Conservation (phyloP, 2,113 vertebrate species). For the Gavialis gangeticus region DNA sequence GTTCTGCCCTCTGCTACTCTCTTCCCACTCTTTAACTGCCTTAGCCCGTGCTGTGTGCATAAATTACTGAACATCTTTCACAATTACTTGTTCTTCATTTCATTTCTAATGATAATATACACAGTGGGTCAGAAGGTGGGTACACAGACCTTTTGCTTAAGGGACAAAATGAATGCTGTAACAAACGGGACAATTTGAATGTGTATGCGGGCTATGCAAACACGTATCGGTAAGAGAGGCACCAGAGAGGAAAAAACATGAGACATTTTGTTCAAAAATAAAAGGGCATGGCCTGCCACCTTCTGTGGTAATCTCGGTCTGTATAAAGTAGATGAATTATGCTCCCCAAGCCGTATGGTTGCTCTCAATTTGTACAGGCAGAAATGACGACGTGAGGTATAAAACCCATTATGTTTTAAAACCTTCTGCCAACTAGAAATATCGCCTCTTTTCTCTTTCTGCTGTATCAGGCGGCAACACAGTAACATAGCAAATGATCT, state of each 20-base stretch:
- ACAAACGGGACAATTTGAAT: not conserved
- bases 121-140: not conserved
- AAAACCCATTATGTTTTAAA: not conserved
- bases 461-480: not conserved
- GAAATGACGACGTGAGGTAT: not conserved
- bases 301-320: not conserved
- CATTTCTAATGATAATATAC: not conserved
- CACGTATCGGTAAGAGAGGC: not conserved
- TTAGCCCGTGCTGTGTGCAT: not conserved
- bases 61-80: no score
- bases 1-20: not conserved
- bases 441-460: not conserved
- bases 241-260: not conserved
- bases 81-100: not conserved
- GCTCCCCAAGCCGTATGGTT: not conserved
- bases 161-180: not conserved
- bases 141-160: not conserved
- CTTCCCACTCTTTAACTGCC: not conserved
- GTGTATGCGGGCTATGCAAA: not conserved
- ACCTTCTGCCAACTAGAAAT: not conserved
- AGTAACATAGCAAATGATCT: not conserved
- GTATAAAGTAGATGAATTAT: not conserved
- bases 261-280: not conserved
- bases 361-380: not conserved
- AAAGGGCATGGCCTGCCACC: not conserved